phyloP scores from a whole-genome alignment of 1,140 invertebrate species.

The Saccostrea cuccullata region DNA sequence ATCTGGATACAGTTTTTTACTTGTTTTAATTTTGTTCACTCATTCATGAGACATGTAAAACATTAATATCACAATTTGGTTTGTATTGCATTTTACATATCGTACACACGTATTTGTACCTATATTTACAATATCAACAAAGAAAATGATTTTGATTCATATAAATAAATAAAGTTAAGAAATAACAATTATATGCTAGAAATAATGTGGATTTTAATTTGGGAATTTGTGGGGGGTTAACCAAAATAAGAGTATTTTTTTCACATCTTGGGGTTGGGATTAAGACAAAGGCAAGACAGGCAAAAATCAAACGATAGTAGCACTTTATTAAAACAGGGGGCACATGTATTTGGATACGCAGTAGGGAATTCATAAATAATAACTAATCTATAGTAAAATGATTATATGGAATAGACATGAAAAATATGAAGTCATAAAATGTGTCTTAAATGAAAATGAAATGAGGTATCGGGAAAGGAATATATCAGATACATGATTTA shows the following conservation, averaged over 20 bases:
- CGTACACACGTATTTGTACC: background rate
- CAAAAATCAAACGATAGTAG: background rate
- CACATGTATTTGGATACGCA: background rate
- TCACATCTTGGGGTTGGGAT: background rate
- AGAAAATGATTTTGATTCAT: slow-evolving; percentile 13
- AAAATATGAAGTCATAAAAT: background rate
- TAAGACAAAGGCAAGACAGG: slow-evolving; percentile 15
- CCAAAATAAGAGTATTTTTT: slow-evolving; percentile 6
- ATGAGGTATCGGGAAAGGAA: slow-evolving; percentile 26
- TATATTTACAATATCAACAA: slow-evolving; percentile 27
- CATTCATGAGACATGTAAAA: slow-evolving; percentile 22
- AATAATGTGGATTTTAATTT: background rate
- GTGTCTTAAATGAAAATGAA: background rate
- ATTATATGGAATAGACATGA: background rate
- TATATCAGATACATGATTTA: slow-evolving; percentile 6
- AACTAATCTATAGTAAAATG: background rate
- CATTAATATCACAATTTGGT: slow-evolving; percentile 32
- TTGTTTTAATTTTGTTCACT: slow-evolving; percentile 21
- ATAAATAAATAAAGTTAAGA: slow-evolving; percentile 21
- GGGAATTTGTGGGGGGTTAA: background rate
- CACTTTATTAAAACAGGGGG: slow-evolving; percentile 8
- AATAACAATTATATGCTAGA: background rate
- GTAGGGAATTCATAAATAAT: background rate
- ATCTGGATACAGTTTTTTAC: background rate
- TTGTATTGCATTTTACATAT: slow-evolving; percentile 26